These are phyloP conservation scores for Pyrochroa serraticornis DNA, from an alignment of 2,888 invertebrate species.

Conservation along the genomic window DNA sequence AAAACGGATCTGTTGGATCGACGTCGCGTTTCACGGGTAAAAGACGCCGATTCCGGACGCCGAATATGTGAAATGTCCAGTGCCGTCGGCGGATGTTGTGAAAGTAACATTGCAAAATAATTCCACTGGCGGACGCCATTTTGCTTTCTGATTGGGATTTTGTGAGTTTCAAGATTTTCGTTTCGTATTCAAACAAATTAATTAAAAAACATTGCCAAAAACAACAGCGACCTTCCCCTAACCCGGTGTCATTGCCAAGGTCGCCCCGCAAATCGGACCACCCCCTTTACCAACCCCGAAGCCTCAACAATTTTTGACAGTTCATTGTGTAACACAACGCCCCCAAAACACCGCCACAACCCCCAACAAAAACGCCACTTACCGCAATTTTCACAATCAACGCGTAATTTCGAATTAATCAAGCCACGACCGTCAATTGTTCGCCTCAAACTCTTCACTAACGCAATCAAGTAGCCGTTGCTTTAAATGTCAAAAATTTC, in stretches of 20 bases:
- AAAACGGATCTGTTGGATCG: background rate
- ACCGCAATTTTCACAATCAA: no score
- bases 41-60: background rate
- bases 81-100: slow-evolving; percentile 20
- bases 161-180: slow-evolving; percentile 18
- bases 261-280: no score
- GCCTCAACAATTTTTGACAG: slow-evolving; percentile 2
- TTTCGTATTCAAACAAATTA: background rate
- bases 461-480: no score
- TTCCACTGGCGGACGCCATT: slow-evolving; percentile 35
- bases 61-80: slow-evolving; percentile 26
- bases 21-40: slow-evolving; percentile 1
- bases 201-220: no score
- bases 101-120: slow-evolving; percentile 33
- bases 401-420: no score
- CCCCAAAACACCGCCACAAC: background rate
- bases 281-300: background rate
- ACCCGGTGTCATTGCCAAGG: no score
- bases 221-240: no score
- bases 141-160: slow-evolving; percentile 28
- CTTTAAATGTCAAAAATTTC: no score
- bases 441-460: no score
- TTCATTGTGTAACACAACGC: background rate
- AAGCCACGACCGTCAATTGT: no score
- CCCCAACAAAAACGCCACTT: background rate